Evolutionary conservation across 2,888 invertebrate genomes (phyloP), one percentile per base, ranked within the genome.

Genomic region (Sceliomorpha sp.): DNA sequence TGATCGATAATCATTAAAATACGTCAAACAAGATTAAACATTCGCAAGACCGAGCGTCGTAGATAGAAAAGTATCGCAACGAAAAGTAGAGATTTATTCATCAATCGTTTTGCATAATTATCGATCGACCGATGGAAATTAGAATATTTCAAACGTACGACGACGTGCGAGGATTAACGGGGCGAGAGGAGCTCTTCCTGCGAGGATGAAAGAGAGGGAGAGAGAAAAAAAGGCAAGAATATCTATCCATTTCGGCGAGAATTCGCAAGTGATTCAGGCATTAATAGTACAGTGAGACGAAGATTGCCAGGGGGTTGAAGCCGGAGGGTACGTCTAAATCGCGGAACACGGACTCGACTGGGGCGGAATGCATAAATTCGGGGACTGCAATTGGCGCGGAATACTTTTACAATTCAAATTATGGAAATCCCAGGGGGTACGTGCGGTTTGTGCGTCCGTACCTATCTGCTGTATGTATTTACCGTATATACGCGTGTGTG

Each of bases 401-500:
- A 83, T 83, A 82, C 84, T 85, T 84, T 85, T 83, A 86, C 85
- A 83, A 85, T 85, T 84, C 85, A 84, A 85, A 85, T 86, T 85
- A 85, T 85, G 84, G 83, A 85, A 85, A 85, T 84, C 78, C 80
- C 73, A 63, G 60, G 72, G 78, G 74, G 73, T 76, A 71, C 60
- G 69, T 68, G 69, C 70, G 69, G 73, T 56, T 62, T 34, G 60
- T 71, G 56, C 51, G 62, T 59, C 8, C 15, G 27, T 48, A 31
- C 37, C 31, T 39, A 8, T 62, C 51, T 45, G 48, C 9, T 10
- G n/a, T n/a, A 10, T 10, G 42, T 48, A 37, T 50, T 31, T 20
- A 44, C n/a, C 40, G 24, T 40, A 48, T 42, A 32, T 50, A 40
- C 26, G 27, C 20, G 31, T 42, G 6, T 37, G 9, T 39, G 58